Percentiles rank a stretch among this genome's conserved stretches.
These are phyloP conservation scores for Scrobipalpa atriplicella DNA, from an alignment of 2,888 invertebrate species.

Conservation along the genomic window DNA sequence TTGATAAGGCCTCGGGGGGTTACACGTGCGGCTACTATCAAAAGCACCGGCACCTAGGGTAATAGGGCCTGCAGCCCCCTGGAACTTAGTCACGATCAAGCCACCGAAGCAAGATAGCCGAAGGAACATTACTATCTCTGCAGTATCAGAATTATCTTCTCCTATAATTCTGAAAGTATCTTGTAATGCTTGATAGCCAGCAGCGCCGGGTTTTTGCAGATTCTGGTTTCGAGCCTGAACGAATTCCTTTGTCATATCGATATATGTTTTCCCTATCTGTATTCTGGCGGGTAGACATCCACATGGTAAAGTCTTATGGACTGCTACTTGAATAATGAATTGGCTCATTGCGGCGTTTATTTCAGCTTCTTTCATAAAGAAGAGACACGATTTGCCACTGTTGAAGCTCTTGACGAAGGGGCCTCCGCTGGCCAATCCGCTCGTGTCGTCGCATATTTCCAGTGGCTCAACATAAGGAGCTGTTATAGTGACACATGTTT, in stretches of 20 bases:
- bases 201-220: conserved; percentile 69
- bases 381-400: conserved; percentile 87
- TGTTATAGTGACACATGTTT: conserved; percentile 84
- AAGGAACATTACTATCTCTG: conserved; percentile 84
- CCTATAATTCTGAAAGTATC: conserved; percentile 82
- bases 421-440: conserved; percentile 62
- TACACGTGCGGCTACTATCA: conserved; percentile 66
- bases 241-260: conserved; percentile 84
- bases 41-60: conserved; percentile 50
- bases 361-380: conserved; percentile 82
- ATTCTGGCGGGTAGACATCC: conserved; percentile 85
- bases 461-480: conserved; percentile 82
- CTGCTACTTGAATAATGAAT: conserved; percentile 82
- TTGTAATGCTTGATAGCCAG: conserved; percentile 83
- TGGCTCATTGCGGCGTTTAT: conserved; percentile 76
- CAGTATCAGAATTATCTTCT: conserved; percentile 75
- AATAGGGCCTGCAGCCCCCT: conserved; percentile 65
- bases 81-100: conserved; percentile 85
- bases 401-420: conserved; percentile 78
- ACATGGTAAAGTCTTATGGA: conserved; percentile 84
- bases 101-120: conserved; percentile 86
- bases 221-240: conserved; percentile 79
- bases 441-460: conserved; percentile 85
- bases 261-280: conserved; percentile 80
- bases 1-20: conserved; percentile 60